Conservation (phyloP, 1,140 invertebrate genomes). For the Zaprionus inermis region DNA sequence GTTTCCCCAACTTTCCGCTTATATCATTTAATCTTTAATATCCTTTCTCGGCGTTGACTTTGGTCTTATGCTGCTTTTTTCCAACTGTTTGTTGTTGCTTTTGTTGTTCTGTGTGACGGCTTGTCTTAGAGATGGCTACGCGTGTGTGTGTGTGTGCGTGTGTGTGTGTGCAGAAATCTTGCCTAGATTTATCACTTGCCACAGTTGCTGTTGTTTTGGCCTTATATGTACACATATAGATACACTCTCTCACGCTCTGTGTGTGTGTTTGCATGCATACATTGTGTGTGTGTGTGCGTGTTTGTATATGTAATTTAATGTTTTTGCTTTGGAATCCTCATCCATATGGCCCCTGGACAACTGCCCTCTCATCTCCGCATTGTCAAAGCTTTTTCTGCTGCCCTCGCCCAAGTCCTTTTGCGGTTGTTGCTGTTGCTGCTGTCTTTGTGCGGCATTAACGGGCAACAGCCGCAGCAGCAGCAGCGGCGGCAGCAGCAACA, state of each 20-base stretch:
- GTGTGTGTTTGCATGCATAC: conserved; percentile 10
- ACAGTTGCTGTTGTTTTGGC: conserved; percentile 56
- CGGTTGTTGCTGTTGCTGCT: conserved; percentile 42
- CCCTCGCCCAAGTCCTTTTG: not conserved
- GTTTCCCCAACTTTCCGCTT: conserved; percentile 66
- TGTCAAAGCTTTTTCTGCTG: conserved; percentile 57
- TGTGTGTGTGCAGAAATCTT: conserved; percentile 51
- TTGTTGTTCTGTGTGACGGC: conserved; percentile 69
- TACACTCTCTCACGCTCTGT: conserved; percentile 29
- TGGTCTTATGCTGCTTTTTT: conserved; percentile 58
- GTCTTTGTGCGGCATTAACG: conserved; percentile 65
- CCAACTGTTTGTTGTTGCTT: conserved; percentile 24
- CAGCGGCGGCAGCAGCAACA: conserved; percentile 59
- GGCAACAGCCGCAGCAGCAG: conserved; percentile 14
- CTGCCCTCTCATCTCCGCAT: conserved; percentile 61
- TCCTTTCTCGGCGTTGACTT: conserved; percentile 79
- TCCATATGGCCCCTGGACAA: conserved; percentile 59
- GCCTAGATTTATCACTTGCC: conserved; percentile 78
- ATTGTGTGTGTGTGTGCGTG: conserved; percentile 3
- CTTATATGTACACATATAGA: conserved; percentile 50
- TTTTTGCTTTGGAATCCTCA: conserved; percentile 45
- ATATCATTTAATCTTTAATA: conserved; percentile 83
- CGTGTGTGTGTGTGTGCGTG: conserved; percentile 18
- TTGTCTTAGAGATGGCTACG: conserved; percentile 53
- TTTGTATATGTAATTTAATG: conserved; percentile 44